Evolutionary conservation across 2,113 vertebrate species (phyloP), one percentile per base, ranked within the genome.

Genomic region (Natator depressus): DNA sequence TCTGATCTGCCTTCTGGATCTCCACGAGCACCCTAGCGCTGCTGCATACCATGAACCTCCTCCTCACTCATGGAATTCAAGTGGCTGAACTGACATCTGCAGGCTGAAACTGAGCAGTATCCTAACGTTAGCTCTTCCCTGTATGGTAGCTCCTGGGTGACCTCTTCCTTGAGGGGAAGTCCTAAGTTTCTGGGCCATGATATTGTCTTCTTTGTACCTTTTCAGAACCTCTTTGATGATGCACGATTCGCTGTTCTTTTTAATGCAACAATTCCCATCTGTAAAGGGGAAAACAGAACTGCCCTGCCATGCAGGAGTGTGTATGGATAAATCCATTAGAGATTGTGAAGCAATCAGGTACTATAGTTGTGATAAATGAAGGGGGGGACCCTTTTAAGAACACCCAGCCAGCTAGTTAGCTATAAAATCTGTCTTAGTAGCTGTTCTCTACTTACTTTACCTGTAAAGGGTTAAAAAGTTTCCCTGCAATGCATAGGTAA

Each of bases 151-250:
- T 94, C 88, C 31, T 57, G 55, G 59, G 79, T 29, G 25, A 6
- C 12, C 25, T 88, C 6, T 2, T 92, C 35, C 57, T 91, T 24
- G 49, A 96, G 49, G 14, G 57, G 38, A 93, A 49, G 54, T 91
- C 72, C 93, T 81, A 91, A 91, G 87, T 82, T 89, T 91, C 65
- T 72, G n/a, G 65, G 16, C 35, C 65, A 75, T 94, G 91, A 50
- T 55, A 75, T 69, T 93, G 94, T 46, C 53, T 7, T 85, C 46
- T 6, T 0, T 0, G 1, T 90, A 79, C n/a, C 69, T 84, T 59
- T 59, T 31, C 75, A 51, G 51, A 54, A 94, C 53, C 42, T 80
- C 82, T 83, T 75, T n/a, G 53, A 91, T 86, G 89, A 88, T 87
- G 62, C 24, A 86, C 0, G 49, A 72, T 49, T 86, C 25, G 5